A percentile compares a stretch with the other conserved stretches of the same genome.
phyloP scores from a whole-genome alignment of 2,797 vertebrate species.

The Stomatorhinus walkeri region DNA sequence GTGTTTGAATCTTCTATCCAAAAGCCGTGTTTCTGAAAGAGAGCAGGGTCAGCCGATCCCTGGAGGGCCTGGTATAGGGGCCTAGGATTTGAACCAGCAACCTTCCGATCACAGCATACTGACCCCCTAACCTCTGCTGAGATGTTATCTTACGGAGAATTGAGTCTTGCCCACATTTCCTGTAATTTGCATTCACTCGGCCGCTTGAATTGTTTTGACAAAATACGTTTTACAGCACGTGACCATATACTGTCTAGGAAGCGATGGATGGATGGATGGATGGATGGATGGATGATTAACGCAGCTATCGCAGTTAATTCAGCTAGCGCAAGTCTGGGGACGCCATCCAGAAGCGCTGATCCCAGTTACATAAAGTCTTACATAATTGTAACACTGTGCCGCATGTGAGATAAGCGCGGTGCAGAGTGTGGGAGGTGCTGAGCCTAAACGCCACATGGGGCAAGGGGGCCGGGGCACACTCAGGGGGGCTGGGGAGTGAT shows the following conservation, averaged over 20 bases:
- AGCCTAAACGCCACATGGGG: conserved; percentile 51
- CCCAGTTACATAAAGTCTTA: conserved; percentile 70
- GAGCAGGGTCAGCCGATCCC: background rate
- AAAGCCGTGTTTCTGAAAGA: background rate
- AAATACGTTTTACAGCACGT: background rate
- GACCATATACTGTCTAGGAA: background rate
- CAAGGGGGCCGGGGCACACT: conserved; percentile 45
- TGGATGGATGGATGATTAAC: background rate
- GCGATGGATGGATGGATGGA: background rate
- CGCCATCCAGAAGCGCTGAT: conserved; percentile 57
- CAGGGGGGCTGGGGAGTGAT: background rate
- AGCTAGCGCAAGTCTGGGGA: conserved; percentile 45
- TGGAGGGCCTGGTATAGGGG: background rate
- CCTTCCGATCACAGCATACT: background rate
- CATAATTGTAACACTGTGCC: conserved; percentile 62
- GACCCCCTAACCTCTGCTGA: background rate
- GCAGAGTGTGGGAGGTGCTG: conserved; percentile 45
- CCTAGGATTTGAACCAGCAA: background rate
- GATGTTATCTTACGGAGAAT: background rate
- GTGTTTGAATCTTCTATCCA: background rate
- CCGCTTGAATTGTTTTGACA: background rate
- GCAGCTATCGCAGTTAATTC: background rate
- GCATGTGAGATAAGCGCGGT: conserved; percentile 61
- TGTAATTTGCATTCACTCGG: background rate
- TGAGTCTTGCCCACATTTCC: background rate